Conservation (phyloP, 1,140 invertebrate species). For the Drosophila teissieri region DNA sequence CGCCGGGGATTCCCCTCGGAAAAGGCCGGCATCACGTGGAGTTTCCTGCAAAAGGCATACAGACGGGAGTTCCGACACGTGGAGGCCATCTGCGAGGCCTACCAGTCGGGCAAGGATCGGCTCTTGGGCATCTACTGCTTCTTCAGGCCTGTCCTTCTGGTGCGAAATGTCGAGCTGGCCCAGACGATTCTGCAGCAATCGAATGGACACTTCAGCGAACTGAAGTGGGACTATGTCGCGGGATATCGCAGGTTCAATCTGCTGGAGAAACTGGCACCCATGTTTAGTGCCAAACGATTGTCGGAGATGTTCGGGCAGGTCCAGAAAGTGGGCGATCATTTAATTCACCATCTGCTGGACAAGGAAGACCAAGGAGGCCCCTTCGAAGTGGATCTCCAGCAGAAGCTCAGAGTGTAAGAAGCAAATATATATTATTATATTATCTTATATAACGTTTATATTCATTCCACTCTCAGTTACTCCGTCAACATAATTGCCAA, state of each 20-base stretch:
- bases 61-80: conserved; percentile 73
- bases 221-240: conserved; percentile 72
- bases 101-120: conserved; percentile 58
- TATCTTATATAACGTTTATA: no score
- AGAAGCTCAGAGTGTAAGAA: conserved; percentile 69
- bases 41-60: conserved; percentile 63
- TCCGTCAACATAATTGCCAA: conserved; percentile 73
- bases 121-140: conserved; percentile 74
- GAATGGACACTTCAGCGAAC: conserved; percentile 62
- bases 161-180: conserved; percentile 68
- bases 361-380: not conserved
- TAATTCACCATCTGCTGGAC: conserved; percentile 54
- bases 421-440: no score
- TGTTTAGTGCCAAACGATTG: conserved; percentile 50
- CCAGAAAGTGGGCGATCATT: conserved; percentile 60
- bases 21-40: conserved; percentile 47
- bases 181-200: conserved; percentile 60
- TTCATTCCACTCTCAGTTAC: conserved; percentile 41
- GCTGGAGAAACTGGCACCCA: conserved; percentile 69
- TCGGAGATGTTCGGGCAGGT: conserved; percentile 61
- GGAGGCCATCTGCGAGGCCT: conserved; percentile 72
- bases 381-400: conserved; percentile 62
- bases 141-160: conserved; percentile 69
- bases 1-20: conserved; percentile 77
- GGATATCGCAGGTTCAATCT: conserved; percentile 70